Evolutionary conservation across 1,140 invertebrate species (phyloP).

Genomic region (Hycleus phaleratus): DNA sequence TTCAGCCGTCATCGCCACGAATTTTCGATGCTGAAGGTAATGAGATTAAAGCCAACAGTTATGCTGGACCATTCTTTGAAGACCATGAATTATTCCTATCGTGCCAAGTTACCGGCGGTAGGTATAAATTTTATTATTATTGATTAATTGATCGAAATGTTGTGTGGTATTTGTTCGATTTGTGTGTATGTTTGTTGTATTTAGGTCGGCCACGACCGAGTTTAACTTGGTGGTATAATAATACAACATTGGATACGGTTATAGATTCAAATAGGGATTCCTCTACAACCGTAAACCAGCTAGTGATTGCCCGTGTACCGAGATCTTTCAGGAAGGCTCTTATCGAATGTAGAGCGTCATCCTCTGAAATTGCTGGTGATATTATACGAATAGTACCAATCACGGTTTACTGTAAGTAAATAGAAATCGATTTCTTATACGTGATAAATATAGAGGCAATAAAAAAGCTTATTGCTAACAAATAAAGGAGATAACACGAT

Average conservation of each 20-base stretch:
- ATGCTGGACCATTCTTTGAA: constrained; percentile 75
- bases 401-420: constrained; percentile 58
- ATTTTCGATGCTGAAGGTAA: constrained; percentile 75
- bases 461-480: no score
- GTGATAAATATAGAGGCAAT: no score
- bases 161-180: background rate
- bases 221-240: constrained; percentile 73
- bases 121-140: constrained; percentile 31
- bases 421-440: no score
- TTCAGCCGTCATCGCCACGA: constrained; percentile 65
- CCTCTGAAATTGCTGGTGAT: constrained; percentile 49
- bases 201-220: constrained; percentile 61
- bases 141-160: no score
- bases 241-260: constrained; percentile 57
- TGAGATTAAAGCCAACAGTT: constrained; percentile 53
- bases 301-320: constrained; percentile 54
- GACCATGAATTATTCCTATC: constrained; percentile 69
- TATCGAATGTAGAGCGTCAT: constrained; percentile 63
- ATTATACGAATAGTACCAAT: constrained; percentile 54
- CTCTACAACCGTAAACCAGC: constrained; percentile 57
- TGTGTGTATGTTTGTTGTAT: constrained; percentile 13
- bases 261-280: constrained; percentile 51
- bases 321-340: constrained; percentile 53
- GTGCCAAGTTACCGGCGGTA: constrained; percentile 78
- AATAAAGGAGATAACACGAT: no score